Conservation (phyloP, 2,797 vertebrate species). For the Myotis vivesi region DNA sequence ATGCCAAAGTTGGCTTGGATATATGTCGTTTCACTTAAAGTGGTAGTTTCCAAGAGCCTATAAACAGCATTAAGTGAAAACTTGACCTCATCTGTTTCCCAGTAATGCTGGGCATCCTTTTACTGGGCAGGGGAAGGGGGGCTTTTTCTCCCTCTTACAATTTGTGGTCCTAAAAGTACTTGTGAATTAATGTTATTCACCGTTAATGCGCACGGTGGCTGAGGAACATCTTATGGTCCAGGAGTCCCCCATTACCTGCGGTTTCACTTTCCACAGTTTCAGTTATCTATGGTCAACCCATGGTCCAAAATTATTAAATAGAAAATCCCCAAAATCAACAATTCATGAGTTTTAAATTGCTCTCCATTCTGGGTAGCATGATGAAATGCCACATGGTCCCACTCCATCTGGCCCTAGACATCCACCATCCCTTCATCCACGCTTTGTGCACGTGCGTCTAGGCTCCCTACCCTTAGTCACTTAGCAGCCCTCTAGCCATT, state of each 20-base stretch:
- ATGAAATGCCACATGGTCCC: background rate
- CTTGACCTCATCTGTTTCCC: background rate
- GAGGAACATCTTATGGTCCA: background rate
- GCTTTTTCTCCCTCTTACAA: constrained; percentile 11
- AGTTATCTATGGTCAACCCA: background rate
- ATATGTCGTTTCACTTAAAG: background rate
- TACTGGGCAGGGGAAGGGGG: background rate
- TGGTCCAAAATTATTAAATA: background rate
- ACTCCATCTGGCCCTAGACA: background rate
- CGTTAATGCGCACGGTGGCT: background rate
- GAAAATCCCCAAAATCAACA: background rate
- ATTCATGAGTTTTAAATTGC: background rate
- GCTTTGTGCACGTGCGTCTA: background rate
- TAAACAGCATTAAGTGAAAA: background rate
- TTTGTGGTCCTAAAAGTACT: constrained; percentile 46
- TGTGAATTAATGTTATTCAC: constrained; percentile 11
- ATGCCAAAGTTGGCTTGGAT: background rate
- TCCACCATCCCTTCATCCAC: background rate
- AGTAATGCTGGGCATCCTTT: background rate
- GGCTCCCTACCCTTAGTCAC: background rate
- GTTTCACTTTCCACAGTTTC: background rate
- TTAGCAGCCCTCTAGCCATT: too few relatives aligned
- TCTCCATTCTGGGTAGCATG: background rate
- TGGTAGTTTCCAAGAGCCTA: background rate
- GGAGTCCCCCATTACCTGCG: background rate